Evolutionary conservation across 2,797 vertebrate genomes (phyloP), one percentile per base, ranked within the genome.

Genomic region (Natrix natrix): DNA sequence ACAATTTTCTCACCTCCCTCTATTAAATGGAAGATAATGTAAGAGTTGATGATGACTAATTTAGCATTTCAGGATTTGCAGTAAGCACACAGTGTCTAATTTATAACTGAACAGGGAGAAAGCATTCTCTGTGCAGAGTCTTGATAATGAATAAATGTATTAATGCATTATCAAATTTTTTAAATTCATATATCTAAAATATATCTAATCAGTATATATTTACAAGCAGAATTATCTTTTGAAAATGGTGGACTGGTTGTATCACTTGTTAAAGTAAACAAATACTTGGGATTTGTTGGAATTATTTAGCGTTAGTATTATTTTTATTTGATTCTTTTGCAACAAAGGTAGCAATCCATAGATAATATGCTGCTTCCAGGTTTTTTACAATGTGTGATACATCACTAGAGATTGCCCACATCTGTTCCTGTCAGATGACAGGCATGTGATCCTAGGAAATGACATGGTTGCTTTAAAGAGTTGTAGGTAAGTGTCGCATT

Each of bases 141-240:
- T 89, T 32, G 48, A 26, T 89, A 93, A 43, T 90, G 78, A 90
- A 90, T 93, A 90, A n/a, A 87, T 87, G 63, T 87, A 5, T 56
- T 88, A 74, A 2, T 5, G 55, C 52, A 90, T 69, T 61, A 91
- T 37, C 28, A 86, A 28, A 57, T 22, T 32, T 54, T 1, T 57
- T 43, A 28, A 66, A 14, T 57, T 52, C 32, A 26, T 87, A 57
- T n/a, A 57, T 90, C 52, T 90, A 87, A 86, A 63, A 54, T 78
- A 60, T 26, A 26, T 89, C 52, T 78, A 92, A 87, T 16, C 1
- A 87, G 59, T 66, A 66, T 32, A 63, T 61, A 91, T 83, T 83
- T 17, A 6, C 20, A 83, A 83, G 55, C 37, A 88, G 60, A 55
- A 66, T 63, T 28, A 87, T 69, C 69, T 93, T 91, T 48, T 90